Conservation (phyloP, 2,113 vertebrate genomes). For the Saguinus midas region DNA sequence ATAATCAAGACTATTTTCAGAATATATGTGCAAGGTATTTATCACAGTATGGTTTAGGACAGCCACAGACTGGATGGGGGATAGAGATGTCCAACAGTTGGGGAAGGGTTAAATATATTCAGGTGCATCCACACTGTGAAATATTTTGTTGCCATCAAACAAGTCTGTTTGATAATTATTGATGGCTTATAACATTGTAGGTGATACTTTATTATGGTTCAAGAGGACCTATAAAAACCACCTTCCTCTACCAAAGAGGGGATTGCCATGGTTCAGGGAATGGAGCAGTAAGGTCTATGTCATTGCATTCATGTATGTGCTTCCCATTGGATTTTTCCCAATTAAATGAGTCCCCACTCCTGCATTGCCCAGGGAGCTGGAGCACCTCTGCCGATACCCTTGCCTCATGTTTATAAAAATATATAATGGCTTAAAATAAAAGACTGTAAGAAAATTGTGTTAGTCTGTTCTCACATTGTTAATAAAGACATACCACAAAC, state of each 20-base stretch:
- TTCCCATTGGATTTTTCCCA: neutral
- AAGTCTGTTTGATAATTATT: neutral
- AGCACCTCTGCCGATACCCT: accelerated
- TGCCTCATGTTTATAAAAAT: accelerated
- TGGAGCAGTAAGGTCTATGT: too few relatives aligned
- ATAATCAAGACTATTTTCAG: accelerated
- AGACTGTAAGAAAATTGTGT: neutral
- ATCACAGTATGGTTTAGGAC: accelerated
- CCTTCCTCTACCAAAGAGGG: neutral
- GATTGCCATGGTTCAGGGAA: accelerated
- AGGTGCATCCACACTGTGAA: accelerated
- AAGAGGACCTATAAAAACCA: accelerated
- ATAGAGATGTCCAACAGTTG: accelerated
- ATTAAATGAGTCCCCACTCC: accelerated
- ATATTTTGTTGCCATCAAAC: accelerated
- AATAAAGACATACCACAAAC: too few relatives aligned
- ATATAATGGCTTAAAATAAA: neutral
- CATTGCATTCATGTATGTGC: too few relatives aligned
- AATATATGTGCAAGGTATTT: accelerated
- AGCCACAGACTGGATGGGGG: accelerated
- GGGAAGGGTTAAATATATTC: accelerated
- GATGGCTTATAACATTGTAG: neutral
- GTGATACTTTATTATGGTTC: neutral
- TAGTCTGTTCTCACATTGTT: too few relatives aligned
- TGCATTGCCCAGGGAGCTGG: accelerated